These are phyloP conservation scores for Heteromormyrus szaboi DNA, from an alignment of 2,797 vertebrate genomes.

Conservation along the genomic window DNA sequence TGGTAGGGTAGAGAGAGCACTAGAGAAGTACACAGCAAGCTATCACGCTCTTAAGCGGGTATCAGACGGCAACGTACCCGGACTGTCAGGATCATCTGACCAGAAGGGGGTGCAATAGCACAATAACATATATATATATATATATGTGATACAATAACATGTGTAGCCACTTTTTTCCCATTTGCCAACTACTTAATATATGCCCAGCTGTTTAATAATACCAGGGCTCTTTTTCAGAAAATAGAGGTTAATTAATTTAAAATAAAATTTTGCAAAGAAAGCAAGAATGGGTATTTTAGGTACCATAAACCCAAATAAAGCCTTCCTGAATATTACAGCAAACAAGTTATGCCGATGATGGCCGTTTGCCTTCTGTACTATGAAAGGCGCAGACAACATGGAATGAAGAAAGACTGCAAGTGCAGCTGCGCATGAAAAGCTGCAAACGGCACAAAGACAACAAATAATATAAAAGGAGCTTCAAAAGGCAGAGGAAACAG, in stretches of 20 bases:
- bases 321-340: background rate
- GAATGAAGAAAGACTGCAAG: background rate
- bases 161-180: background rate
- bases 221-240: background rate
- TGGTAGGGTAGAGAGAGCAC: slow-evolving; percentile 34
- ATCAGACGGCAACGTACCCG: slow-evolving; percentile 58
- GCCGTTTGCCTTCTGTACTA: background rate
- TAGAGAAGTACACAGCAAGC: slow-evolving; percentile 45
- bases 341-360: background rate
- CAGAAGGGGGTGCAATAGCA: slow-evolving; percentile 48
- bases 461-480: background rate
- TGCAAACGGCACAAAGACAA: background rate
- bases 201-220: background rate
- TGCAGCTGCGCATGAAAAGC: background rate
- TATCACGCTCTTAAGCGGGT: slow-evolving; percentile 49
- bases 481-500: background rate
- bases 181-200: background rate
- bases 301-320: background rate
- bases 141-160: background rate
- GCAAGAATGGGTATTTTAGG: background rate
- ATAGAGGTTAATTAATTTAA: background rate
- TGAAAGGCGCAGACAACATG: background rate
- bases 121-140: background rate
- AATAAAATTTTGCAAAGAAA: background rate
- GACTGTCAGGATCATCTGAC: slow-evolving; percentile 67